Conservation (phyloP, 2,888 invertebrate species). For the Poecilobothrus nobilitatus region DNA sequence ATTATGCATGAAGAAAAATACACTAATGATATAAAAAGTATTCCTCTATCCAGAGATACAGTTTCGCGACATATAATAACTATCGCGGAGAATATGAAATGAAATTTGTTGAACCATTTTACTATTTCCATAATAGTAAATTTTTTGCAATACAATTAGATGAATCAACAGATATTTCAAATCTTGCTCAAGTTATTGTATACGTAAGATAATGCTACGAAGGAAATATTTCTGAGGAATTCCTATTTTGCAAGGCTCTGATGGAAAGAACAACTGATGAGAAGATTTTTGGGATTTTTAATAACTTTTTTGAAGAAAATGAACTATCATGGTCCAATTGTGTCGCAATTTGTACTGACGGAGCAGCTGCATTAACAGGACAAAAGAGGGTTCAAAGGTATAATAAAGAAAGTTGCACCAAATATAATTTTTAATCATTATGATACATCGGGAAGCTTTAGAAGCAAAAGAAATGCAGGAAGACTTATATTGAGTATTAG, state of each 20-base stretch:
- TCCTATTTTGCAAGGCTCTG: too few relatives aligned
- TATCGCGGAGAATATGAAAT: constrained; percentile 1
- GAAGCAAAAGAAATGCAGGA: constrained; percentile 1
- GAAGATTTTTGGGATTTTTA: too few relatives aligned
- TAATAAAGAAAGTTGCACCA: not conserved
- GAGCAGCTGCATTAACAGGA: too few relatives aligned
- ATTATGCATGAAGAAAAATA: not conserved
- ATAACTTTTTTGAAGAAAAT: too few relatives aligned
- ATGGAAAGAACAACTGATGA: too few relatives aligned
- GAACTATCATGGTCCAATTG: too few relatives aligned
- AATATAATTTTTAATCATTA: not conserved
- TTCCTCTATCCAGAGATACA: constrained; percentile 1
- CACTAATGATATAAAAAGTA: constrained; percentile 5
- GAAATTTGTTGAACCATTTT: not conserved
- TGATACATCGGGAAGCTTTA: not conserved
- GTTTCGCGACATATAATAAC: not conserved
- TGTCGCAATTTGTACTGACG: too few relatives aligned
- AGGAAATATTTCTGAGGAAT: too few relatives aligned
- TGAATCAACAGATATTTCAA: constrained; percentile 12
- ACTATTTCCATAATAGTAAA: not conserved
- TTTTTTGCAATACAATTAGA: constrained; percentile 11
- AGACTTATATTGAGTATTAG: too few relatives aligned
- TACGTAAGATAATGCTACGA: constrained; percentile 12
- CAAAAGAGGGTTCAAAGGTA: too few relatives aligned
- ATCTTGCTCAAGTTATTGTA: constrained; percentile 11